These are phyloP conservation scores for Camptogramma bilineatum DNA, from an alignment of 2,888 invertebrate species.

Conservation along the genomic window DNA sequence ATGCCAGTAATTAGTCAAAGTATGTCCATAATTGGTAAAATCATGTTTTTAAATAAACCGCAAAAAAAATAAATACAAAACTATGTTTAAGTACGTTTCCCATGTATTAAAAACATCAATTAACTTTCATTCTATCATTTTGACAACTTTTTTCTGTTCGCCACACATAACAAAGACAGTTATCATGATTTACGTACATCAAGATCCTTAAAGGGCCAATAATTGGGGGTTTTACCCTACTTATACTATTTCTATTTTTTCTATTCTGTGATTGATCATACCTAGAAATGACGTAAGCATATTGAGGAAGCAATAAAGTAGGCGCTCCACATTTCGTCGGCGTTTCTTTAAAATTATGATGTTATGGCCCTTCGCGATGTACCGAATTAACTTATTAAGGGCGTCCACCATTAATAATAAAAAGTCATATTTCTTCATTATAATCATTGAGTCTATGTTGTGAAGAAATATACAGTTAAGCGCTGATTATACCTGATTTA, in stretches of 20 bases:
- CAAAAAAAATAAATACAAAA: no score
- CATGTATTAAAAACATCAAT: no score
- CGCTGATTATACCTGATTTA: background rate
- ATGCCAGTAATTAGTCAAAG: no score
- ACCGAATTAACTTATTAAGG: constrained; percentile 67
- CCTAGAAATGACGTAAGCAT: constrained; percentile 34
- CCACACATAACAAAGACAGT: no score
- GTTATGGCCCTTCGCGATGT: constrained; percentile 49
- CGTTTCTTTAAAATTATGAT: constrained; percentile 57
- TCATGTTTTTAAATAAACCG: no score
- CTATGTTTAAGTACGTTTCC: no score
- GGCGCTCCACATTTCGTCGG: constrained; percentile 46
- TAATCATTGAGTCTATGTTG: constrained; percentile 42
- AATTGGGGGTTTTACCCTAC: no score
- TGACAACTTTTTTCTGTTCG: no score
- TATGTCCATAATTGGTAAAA: no score
- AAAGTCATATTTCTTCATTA: constrained; percentile 58
- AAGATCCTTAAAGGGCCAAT: no score
- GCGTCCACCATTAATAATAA: constrained; percentile 51
- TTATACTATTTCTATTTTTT: constrained; percentile 37
- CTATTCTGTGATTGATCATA: background rate
- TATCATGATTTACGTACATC: no score
- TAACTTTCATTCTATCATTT: no score
- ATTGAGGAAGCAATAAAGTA: constrained; percentile 66
- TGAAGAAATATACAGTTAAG: constrained; percentile 11